A percentile compares a stretch with the other conserved stretches of the same genome.
Evolutionary conservation across 2,888 invertebrate genomes (phyloP).

Genomic region (Lordiphosa andalusiaca): DNA sequence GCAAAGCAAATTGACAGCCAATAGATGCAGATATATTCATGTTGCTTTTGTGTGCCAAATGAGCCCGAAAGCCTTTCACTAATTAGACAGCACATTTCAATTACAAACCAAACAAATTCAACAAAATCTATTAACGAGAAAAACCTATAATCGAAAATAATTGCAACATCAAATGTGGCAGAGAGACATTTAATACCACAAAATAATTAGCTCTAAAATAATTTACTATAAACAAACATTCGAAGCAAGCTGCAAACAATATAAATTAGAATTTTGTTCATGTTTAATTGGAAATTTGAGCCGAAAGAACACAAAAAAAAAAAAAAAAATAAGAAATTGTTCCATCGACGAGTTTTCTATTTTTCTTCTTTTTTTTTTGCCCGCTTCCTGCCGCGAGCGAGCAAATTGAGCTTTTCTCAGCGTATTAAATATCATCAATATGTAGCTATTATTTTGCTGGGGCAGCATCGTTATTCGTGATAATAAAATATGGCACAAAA

Average conservation of each 20-base stretch:
- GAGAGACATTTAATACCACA: conserved; percentile 37
- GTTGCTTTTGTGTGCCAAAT: conserved; percentile 22
- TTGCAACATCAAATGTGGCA: conserved; percentile 16
- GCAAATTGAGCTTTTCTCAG: conserved; percentile 67
- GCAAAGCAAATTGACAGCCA: conserved; percentile 36
- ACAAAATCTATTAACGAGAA: conserved; percentile 10
- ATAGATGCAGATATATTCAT: conserved; percentile 37
- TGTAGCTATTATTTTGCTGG: conserved; percentile 51
- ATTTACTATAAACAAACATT: conserved; percentile 35
- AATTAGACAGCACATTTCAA: conserved; percentile 63
- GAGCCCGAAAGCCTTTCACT: conserved; percentile 50
- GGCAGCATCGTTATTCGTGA: conserved; percentile 59
- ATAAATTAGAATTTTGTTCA: conserved; percentile 69
- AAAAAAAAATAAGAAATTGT: conserved; percentile 33
- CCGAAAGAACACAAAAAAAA: conserved; percentile 46
- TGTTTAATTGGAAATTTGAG: conserved; percentile 72
- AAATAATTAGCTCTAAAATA: conserved; percentile 56
- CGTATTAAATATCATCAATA: conserved; percentile 70
- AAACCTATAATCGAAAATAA: conserved; percentile 27
- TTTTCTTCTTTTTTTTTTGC: conserved; percentile 11
- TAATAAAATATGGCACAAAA: conserved; percentile 48
- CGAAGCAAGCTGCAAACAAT: conserved; percentile 33
- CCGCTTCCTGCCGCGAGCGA: conserved; percentile 15
- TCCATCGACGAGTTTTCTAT: neutral
- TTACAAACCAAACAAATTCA: conserved; percentile 43